Evolutionary conservation across 2,797 vertebrate species (phyloP).

Genomic region (Spinibarbus caldwelli): DNA sequence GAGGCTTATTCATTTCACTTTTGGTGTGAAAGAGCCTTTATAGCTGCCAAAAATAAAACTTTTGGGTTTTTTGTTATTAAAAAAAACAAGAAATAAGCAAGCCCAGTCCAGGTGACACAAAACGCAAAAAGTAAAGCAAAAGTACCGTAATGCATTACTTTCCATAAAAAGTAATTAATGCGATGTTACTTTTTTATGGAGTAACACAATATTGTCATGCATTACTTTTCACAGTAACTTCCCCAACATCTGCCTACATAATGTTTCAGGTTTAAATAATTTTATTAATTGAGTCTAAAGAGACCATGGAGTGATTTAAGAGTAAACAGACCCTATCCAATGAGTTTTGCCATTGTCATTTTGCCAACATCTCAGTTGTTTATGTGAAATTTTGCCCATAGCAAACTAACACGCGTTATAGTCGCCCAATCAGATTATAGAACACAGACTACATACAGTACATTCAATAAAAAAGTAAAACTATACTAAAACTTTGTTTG

Average conservation of each 20-base stretch:
- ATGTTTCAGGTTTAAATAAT: not conserved
- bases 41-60: not conserved
- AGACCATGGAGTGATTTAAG: not conserved
- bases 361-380: not conserved
- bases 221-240: too few species aligned
- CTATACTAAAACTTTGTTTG: not conserved
- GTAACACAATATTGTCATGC: too few species aligned
- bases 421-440: too few species aligned
- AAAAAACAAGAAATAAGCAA: not conserved
- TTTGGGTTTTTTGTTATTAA: not conserved
- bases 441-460: not conserved
- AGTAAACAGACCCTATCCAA: not conserved
- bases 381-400: not conserved
- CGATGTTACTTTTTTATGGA: too few species aligned
- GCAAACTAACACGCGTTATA: too few species aligned
- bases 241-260: not conserved
- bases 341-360: not conserved
- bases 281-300: not conserved
- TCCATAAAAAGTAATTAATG: not conserved
- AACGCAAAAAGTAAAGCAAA: not conserved
- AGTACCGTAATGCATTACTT: not conserved
- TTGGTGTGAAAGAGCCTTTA: not conserved
- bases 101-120: not conserved
- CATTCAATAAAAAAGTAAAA: not conserved
- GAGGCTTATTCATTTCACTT: not conserved